Evolutionary conservation across 2,888 invertebrate genomes (phyloP), one percentile per base, ranked within the genome.

Genomic region (Tinea trinotella): DNA sequence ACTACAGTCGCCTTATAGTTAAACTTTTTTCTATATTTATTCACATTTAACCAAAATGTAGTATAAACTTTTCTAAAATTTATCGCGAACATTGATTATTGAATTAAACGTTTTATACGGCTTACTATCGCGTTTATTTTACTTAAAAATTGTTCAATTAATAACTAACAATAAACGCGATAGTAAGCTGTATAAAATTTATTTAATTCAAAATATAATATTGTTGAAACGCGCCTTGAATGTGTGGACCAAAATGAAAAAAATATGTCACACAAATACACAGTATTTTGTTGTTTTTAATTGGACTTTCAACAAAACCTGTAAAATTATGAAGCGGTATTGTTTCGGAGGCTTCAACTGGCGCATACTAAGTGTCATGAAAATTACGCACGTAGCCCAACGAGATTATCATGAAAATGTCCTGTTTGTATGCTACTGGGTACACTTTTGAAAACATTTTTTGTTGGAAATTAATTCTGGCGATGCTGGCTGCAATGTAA

Each of bases 361-460:
- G 40, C n/a, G n/a, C 40, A 40, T 40, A 40, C 40, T 40, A 40
- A 40, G 40, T 13, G 15, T 40, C 40, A 40, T 40, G 40, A 40
- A 40, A 30, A 40, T 40, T 40, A 40, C 40, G 40, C 40, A 40
- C 40, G 40, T 40, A 40, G 30, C 7, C 24, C 40, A 40, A 40
- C 40, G 13, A 40, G 40, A 40, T 40, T 40, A 40, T 40, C 12
- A 40, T 40, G 13, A 40, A 40, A 40, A 40, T 40, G 40, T 13
- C 40, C 13, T 40, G 15, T 35, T 35, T 40, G 30, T 30, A 30
- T 30, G 30, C 30, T 30, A n/a, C 30, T n/a, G 30, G 7, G 30
- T 30, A 30, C 9, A 30, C n/a, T 30, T 30, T 30, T 10, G n/a
- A 30, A 30, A 30, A 30, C n/a, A 7, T 30, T 30, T 30, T 30